Conservation (phyloP, 2,113 vertebrate genomes). For the Amia ocellicauda region DNA sequence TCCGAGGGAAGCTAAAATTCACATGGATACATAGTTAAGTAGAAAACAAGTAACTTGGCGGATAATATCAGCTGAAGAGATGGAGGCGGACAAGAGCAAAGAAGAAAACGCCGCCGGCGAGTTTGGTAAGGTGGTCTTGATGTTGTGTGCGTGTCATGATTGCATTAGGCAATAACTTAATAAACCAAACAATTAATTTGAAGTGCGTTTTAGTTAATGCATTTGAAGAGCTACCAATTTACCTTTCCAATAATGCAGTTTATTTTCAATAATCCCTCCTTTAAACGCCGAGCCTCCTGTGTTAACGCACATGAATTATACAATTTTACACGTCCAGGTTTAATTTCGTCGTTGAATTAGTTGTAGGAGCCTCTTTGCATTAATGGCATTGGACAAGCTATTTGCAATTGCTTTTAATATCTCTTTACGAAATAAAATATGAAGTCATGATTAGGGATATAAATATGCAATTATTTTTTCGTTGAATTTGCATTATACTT, state of each 20-base stretch:
- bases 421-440: too few relatives aligned
- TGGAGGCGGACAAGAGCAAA: not conserved
- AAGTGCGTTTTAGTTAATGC: not conserved
- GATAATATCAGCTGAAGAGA: not conserved
- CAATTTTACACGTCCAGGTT: too few relatives aligned
- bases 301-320: too few relatives aligned
- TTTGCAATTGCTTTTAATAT: too few relatives aligned
- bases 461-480: too few relatives aligned
- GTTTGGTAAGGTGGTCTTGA: not conserved
- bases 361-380: too few relatives aligned
- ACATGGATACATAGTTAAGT: not conserved
- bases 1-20: not conserved
- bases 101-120: not conserved
- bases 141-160: slow-evolving; percentile 5
- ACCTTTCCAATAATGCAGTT: not conserved
- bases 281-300: too few relatives aligned
- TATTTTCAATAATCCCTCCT: too few relatives aligned
- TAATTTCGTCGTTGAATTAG: too few relatives aligned
- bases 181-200: not conserved
- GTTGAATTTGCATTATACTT: too few relatives aligned
- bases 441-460: too few relatives aligned
- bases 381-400: too few relatives aligned
- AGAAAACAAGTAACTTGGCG: not conserved
- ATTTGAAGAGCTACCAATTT: not conserved
- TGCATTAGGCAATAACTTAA: slow-evolving; percentile 8